These are phyloP conservation scores for Istiophorus platypterus DNA, from an alignment of 2,113 vertebrate genomes.

Conservation along the genomic window DNA sequence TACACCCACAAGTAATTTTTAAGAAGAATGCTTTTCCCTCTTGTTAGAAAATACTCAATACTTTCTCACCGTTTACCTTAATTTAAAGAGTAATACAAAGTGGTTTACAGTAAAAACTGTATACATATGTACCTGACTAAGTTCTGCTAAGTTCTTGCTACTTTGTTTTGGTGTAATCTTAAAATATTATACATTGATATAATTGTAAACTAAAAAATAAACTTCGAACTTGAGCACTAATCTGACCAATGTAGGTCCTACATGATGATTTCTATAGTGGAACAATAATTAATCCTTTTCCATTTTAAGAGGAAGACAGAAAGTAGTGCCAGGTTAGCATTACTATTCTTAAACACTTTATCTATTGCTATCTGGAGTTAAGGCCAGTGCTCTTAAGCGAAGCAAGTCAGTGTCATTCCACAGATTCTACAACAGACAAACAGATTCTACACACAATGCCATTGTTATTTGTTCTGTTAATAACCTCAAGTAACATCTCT, in stretches of 20 bases:
- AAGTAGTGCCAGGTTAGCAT: not conserved
- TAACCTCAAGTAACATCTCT: not conserved
- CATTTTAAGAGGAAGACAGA: not conserved
- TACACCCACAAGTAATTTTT: not conserved
- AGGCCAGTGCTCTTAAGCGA: not conserved
- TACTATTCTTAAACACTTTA: not conserved
- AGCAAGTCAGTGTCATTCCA: not conserved
- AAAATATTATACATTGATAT: not conserved
- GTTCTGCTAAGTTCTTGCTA: not conserved
- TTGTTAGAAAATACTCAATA: not conserved
- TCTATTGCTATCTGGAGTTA: not conserved
- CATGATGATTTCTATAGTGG: not conserved
- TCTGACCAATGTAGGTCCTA: not conserved
- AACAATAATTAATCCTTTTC: not conserved
- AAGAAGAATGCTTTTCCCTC: not conserved
- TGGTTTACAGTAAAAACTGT: not conserved
- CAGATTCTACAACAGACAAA: not conserved
- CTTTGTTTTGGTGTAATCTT: not conserved
- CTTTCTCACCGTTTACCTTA: not conserved
- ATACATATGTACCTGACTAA: not conserved
- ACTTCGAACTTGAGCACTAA: not conserved
- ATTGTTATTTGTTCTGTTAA: not conserved
- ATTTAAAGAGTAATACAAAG: too few species aligned
- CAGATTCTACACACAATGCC: not conserved
- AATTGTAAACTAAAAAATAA: not conserved